A percentile compares a stretch with the other conserved stretches of the same genome.
Conservation (phyloP, 2,888 invertebrate genomes). For the Himalopsyche japonica region DNA sequence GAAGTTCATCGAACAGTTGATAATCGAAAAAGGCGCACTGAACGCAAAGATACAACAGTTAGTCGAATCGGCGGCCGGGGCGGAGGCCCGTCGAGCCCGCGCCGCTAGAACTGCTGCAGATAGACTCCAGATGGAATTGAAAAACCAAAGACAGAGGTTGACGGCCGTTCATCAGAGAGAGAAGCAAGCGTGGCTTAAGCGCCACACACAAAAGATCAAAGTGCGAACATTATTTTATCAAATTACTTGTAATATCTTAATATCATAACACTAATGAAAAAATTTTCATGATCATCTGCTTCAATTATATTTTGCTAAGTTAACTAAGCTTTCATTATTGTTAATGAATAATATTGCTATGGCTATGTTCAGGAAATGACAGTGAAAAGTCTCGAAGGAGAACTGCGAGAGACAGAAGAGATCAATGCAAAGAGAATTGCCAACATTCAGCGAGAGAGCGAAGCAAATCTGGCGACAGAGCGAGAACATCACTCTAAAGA, state of each 20-base stretch:
- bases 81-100: constrained; percentile 67
- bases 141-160: constrained; percentile 75
- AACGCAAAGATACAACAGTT: constrained; percentile 74
- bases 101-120: constrained; percentile 73
- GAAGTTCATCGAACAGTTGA: constrained; percentile 79
- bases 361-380: constrained; percentile 67
- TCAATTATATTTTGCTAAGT: no score
- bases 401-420: constrained; percentile 77
- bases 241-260: no score
- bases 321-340: no score
- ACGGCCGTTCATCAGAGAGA: constrained; percentile 73
- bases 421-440: constrained; percentile 69
- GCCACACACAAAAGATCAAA: constrained; percentile 84
- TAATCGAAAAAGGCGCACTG: constrained; percentile 76
- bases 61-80: constrained; percentile 65
- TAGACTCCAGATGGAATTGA: constrained; percentile 73
- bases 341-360: no score
- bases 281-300: no score
- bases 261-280: no score
- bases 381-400: constrained; percentile 84
- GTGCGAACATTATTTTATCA: constrained; percentile 48
- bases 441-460: constrained; percentile 52
- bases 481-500: constrained; percentile 54
- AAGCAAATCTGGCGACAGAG: constrained; percentile 52
- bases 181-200: constrained; percentile 68